A percentile compares a stretch with the other conserved stretches of the same genome.
Conservation (phyloP, 2,797 vertebrate genomes). For the Arrhamphus sclerolepis region DNA sequence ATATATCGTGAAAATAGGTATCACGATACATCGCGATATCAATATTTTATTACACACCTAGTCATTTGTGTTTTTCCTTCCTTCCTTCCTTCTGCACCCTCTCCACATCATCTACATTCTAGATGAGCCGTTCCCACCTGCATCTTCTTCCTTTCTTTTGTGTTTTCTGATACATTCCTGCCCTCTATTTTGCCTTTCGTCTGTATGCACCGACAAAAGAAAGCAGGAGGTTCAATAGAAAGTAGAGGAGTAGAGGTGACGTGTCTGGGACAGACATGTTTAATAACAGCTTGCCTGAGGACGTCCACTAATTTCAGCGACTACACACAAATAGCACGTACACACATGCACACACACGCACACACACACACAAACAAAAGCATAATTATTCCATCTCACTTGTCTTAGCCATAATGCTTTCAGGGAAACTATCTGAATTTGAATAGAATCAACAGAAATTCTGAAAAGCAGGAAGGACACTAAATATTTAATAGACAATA, state of each 20-base stretch:
- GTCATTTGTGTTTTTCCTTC: no score
- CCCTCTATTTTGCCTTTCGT: slow-evolving; percentile 41
- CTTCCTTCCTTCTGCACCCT: slow-evolving; percentile 31
- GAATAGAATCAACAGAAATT: slow-evolving; percentile 11
- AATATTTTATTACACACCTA: no score
- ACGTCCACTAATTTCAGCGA: no score
- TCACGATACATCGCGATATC: no score
- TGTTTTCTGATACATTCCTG: slow-evolving; percentile 32
- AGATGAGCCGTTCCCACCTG: slow-evolving; percentile 1
- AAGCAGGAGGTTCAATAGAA: slow-evolving; percentile 35
- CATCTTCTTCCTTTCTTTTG: slow-evolving; percentile 31
- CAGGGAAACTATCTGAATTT: not conserved
- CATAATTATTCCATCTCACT: no score
- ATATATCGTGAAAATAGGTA: no score
- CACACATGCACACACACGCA: no score
- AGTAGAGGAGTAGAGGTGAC: slow-evolving; percentile 19
- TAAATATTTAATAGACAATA: slow-evolving; percentile 17
- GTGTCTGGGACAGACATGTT: not conserved
- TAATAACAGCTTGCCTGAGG: slow-evolving; percentile 4
- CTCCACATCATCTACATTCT: slow-evolving; percentile 8
- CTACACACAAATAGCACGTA: no score
- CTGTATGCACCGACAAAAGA: slow-evolving; percentile 35
- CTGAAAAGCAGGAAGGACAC: slow-evolving; percentile 1
- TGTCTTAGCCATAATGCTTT: not conserved
- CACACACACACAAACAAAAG: not conserved